These are phyloP conservation scores for Montifringilla adamsi DNA, from an alignment of 2,113 vertebrate genomes.

Conservation along the genomic window DNA sequence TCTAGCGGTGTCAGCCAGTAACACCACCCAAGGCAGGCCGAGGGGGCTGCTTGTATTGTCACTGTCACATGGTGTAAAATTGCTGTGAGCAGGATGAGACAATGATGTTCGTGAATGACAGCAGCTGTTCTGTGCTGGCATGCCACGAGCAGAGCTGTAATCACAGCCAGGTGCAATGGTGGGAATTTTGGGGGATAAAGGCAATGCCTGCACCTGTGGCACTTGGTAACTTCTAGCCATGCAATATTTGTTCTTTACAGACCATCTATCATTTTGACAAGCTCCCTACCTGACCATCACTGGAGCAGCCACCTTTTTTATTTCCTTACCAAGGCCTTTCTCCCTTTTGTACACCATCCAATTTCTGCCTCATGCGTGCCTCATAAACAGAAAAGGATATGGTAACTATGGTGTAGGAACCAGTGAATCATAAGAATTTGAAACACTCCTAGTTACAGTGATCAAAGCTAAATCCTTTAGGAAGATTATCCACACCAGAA, in stretches of 20 bases:
- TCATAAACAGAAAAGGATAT: background rate
- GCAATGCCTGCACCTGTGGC: slow-evolving; percentile 32
- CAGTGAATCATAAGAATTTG: slow-evolving; percentile 56
- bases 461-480: slow-evolving; percentile 80
- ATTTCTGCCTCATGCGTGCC: background rate
- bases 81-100: slow-evolving; percentile 10
- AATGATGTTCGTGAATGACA: slow-evolving; percentile 13
- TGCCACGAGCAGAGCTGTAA: slow-evolving; percentile 17
- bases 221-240: background rate
- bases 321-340: slow-evolving; percentile 1
- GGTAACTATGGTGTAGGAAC: slow-evolving; percentile 37
- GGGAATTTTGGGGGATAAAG: background rate
- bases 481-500: slow-evolving; percentile 78
- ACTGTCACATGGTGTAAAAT: slow-evolving; percentile 1
- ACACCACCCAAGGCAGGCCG: background rate
- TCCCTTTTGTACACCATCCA: background rate
- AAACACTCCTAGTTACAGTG: slow-evolving; percentile 53
- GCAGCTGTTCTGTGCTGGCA: slow-evolving; percentile 4
- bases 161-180: slow-evolving; percentile 27
- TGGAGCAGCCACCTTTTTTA: background rate
- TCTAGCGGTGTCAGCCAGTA: background rate
- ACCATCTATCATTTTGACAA: slow-evolving; percentile 44
- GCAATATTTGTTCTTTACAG: background rate
- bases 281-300: background rate
- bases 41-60: background rate